A percentile compares a stretch with the other conserved stretches of the same genome.
phyloP scores from a whole-genome alignment of 2,113 vertebrate species.

The Serilophus lunatus region DNA sequence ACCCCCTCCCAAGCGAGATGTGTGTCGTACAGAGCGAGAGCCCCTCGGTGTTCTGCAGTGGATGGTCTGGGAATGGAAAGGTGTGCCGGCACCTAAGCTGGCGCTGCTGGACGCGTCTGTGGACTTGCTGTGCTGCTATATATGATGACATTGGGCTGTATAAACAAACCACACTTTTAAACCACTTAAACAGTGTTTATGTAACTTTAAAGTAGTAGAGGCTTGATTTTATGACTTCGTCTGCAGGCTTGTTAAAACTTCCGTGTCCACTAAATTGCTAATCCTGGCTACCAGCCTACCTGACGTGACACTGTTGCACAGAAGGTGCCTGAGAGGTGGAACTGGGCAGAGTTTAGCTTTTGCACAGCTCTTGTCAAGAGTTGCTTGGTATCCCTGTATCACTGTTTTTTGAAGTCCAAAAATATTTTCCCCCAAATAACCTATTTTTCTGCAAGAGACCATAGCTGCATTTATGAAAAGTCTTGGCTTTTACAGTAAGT shows the following conservation, averaged over 20 bases:
- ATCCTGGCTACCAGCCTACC: not conserved
- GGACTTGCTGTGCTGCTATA: not conserved
- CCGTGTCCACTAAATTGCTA: accelerated
- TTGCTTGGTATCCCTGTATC: not conserved
- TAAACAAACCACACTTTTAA: not conserved
- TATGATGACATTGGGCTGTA: accelerated
- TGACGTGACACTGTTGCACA: not conserved
- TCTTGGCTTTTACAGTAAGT: constrained; percentile 6
- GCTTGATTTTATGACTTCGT: not conserved
- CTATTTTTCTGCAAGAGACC: not conserved
- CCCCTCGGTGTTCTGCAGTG: not conserved
- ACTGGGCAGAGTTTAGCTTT: not conserved
- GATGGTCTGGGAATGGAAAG: not conserved
- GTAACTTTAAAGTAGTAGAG: not conserved
- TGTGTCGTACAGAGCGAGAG: accelerated
- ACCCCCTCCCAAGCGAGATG: not conserved
- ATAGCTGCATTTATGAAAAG: not conserved
- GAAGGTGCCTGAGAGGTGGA: not conserved
- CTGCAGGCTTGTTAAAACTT: not conserved
- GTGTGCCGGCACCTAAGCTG: not conserved
- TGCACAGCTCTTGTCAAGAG: not conserved
- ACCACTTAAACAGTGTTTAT: not conserved
- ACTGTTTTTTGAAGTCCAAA: not conserved
- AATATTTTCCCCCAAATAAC: not conserved
- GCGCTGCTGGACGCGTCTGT: not conserved